Evolutionary conservation across 1,140 invertebrate genomes (phyloP), one percentile per base, ranked within the genome.

Genomic region (Lasioglossum baleicum): DNA sequence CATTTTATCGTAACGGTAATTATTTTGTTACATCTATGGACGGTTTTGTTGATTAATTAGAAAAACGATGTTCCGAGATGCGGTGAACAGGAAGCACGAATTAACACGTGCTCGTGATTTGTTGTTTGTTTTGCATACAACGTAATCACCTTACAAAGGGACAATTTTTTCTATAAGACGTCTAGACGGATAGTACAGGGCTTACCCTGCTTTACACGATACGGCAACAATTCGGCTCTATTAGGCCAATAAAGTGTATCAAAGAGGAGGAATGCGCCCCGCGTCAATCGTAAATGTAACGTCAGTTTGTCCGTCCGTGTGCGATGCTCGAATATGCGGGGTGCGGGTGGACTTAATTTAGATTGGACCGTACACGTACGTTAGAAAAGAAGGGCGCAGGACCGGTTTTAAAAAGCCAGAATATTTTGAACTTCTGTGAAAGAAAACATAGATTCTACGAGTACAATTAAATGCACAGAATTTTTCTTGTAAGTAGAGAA

Each of bases 201-300:
- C 74, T 73, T 67, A 84, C 58, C 40, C 64, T 40, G 44, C 78
- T 85, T 84, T 81, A 74, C 78, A 76, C 83, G 78, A 85, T 88
- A 83, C 74, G 65, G 35, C 79, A 81, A 87, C 70, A 80, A 87
- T 88, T 88, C 83, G 85, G 85, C 53, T 85, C 81, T 81, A 88
- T 88, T 87, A 87, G 76, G 60, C 77, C 81, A 88, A 87, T 85
- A 79, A 86, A 85, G 76, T 85, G 48, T 85, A 86, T 77, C 78
- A 87, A 85, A 76, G 87, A 88, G 79, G 67, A 88, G 81, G 81
- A 87, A 80, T 76, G 67, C 75, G 83, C 68, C 75, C 83, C 68
- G 81, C 81, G 81, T 83, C 80, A 80, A 80, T 85, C 83, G 71
- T 82, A 83, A 82, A 85, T 78, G 81, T 75, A 61, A 58, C 53